Conservation (phyloP, 2,888 invertebrate genomes). For the Eugnorisma glareosa region DNA sequence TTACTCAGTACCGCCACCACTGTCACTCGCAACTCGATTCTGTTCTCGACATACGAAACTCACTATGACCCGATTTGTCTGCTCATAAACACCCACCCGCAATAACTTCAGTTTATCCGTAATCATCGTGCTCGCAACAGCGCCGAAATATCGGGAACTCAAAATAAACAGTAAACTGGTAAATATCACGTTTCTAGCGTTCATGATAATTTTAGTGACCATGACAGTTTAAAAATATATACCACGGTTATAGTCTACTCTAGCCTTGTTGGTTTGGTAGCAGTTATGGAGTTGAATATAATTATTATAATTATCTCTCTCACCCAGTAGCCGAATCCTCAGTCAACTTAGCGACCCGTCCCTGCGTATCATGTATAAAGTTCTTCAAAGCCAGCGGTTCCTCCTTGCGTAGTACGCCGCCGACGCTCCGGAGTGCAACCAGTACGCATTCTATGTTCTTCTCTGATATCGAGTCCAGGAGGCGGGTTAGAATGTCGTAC, state of each 20-base stretch:
- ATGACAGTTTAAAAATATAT: too few relatives aligned
- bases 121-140: too few relatives aligned
- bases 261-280: neutral
- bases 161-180: too few relatives aligned
- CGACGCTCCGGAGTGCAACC: slow-evolving; percentile 94
- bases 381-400: slow-evolving; percentile 95
- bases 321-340: slow-evolving; percentile 80
- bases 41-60: too few relatives aligned
- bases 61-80: too few relatives aligned
- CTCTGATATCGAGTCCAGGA: slow-evolving; percentile 92
- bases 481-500: slow-evolving; percentile 94
- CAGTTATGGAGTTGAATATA: neutral
- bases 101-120: too few relatives aligned
- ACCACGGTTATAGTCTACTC: neutral
- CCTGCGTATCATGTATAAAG: slow-evolving; percentile 93
- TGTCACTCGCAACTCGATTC: too few relatives aligned
- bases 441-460: slow-evolving; percentile 96
- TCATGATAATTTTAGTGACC: too few relatives aligned
- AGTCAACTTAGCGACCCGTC: slow-evolving; percentile 85
- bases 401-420: slow-evolving; percentile 96
- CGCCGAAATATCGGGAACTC: too few relatives aligned
- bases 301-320: slow-evolving; percentile 10
- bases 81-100: too few relatives aligned
- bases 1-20: too few relatives aligned
- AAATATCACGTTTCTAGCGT: too few relatives aligned